A percentile compares a stretch with the other conserved stretches of the same genome.
Conservation (phyloP, 2,113 vertebrate species). For the Nesoenas mayeri region DNA sequence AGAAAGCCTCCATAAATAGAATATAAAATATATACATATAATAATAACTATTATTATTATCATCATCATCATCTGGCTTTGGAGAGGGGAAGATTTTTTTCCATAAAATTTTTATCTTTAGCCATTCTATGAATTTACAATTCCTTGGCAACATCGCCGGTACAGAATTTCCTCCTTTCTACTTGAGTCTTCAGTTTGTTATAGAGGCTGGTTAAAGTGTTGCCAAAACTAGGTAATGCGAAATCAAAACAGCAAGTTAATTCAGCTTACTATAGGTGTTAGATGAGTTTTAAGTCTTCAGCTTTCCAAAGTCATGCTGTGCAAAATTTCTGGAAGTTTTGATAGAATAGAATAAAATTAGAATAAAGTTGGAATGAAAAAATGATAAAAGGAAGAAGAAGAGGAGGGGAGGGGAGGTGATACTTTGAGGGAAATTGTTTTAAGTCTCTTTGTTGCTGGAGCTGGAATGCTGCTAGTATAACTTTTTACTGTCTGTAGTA, state of each 20-base stretch:
- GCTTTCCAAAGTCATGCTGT: background rate
- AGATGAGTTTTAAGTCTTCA: background rate
- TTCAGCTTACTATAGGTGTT: background rate
- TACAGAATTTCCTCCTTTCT: background rate
- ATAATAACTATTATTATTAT: background rate
- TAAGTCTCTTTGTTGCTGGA: background rate
- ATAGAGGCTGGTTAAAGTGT: background rate
- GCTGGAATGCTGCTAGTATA: background rate
- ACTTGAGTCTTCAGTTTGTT: background rate
- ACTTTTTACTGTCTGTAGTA: background rate
- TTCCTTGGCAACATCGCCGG: background rate
- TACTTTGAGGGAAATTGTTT: background rate
- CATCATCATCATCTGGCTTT: background rate
- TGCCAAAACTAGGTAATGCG: background rate
- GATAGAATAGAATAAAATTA: background rate
- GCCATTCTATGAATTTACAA: background rate
- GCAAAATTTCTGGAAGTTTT: background rate
- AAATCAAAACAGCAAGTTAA: background rate
- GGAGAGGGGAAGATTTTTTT: background rate
- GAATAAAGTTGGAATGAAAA: no score
- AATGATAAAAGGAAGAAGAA: background rate
- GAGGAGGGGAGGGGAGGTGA: no score
- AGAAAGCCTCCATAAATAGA: no score
- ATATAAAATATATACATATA: no score
- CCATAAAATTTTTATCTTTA: background rate